Conservation (phyloP, 1,140 invertebrate species). For the Aphelenchoides besseyi region DNA sequence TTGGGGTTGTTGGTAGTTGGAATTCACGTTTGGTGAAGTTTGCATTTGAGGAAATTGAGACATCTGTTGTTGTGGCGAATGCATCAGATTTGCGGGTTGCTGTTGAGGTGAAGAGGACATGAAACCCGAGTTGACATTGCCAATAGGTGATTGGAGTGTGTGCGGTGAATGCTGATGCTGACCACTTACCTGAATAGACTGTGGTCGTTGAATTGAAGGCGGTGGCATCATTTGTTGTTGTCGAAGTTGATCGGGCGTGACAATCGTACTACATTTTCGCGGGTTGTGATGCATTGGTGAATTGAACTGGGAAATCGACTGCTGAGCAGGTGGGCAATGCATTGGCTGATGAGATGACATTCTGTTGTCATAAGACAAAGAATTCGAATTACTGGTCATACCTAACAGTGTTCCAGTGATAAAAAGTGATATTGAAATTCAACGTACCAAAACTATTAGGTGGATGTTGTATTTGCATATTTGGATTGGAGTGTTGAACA, state of each 20-base stretch:
- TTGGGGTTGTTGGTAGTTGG: not conserved
- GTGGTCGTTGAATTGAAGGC: not conserved
- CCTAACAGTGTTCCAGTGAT: no score
- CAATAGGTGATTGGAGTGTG: not conserved
- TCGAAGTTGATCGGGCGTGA: slow-evolving; percentile 3
- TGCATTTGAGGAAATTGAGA: not conserved
- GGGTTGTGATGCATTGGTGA: not conserved
- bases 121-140: not conserved
- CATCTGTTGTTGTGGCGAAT: slow-evolving; percentile 4
- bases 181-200: not conserved
- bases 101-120: slow-evolving; percentile 1
- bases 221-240: slow-evolving; percentile 16
- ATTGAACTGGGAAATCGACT: no score
- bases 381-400: no score
- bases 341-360: no score
- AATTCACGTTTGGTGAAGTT: not conserved
- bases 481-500: no score
- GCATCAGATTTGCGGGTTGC: not conserved
- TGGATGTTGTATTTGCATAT: no score
- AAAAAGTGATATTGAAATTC: no score
- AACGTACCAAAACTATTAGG: no score
- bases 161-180: not conserved
- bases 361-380: no score
- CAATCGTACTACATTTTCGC: not conserved
- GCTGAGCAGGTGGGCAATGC: not conserved